Conservation (phyloP, 2,797 vertebrate species). For the Nasua narica region DNA sequence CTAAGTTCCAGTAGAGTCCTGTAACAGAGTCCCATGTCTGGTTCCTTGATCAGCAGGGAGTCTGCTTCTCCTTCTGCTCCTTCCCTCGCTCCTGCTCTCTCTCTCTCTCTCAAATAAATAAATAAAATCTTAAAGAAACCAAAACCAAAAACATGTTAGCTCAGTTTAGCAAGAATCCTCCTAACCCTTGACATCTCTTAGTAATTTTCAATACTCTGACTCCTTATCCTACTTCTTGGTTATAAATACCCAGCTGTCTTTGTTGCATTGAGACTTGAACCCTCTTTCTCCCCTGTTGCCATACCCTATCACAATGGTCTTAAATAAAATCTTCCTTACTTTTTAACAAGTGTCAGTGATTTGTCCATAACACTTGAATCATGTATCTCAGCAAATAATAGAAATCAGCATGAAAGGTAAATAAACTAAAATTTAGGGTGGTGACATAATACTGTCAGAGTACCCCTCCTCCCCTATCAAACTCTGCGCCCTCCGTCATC, state of each 20-base stretch:
- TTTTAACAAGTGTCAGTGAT: not conserved
- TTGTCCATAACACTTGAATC: not conserved
- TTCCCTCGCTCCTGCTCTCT: not conserved
- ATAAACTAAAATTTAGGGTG: not conserved
- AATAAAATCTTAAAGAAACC: not conserved
- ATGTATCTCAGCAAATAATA: not conserved
- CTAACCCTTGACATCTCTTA: not conserved
- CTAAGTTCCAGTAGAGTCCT: not conserved
- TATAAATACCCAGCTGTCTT: not conserved
- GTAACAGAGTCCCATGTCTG: not conserved
- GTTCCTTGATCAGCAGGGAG: not conserved
- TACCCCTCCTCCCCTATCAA: not conserved
- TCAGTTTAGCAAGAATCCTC: not conserved
- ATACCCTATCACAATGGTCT: not conserved
- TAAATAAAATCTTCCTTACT: not conserved
- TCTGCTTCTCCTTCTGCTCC: not conserved
- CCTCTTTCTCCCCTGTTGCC: not conserved
- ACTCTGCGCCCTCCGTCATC: not conserved
- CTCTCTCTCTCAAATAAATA: not conserved
- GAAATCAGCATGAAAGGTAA: not conserved
- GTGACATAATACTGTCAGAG: rapidly evolving
- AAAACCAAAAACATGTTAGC: not conserved
- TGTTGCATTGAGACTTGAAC: not conserved
- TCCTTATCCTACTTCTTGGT: not conserved
- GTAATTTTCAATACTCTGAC: not conserved